These are phyloP conservation scores for Corythoichthys haematopterus DNA, from an alignment of 2,113 vertebrate genomes.

Conservation along the genomic window DNA sequence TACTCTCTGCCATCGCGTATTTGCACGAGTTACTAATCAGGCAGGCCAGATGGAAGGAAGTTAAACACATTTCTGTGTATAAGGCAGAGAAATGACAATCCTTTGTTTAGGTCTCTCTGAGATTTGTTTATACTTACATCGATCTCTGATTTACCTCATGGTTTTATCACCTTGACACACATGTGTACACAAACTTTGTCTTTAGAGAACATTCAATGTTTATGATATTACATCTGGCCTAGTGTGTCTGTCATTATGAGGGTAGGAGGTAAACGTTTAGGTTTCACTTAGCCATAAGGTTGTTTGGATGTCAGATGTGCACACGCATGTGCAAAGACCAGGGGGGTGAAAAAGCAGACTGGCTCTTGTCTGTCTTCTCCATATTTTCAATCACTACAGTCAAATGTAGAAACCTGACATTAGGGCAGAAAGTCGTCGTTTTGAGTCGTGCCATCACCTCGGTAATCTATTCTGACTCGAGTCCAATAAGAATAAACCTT, in stretches of 20 bases:
- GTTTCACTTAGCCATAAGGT: slow-evolving; percentile 31
- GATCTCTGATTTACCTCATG: slow-evolving; percentile 29
- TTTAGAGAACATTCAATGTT: slow-evolving; percentile 20
- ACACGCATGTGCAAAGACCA: slow-evolving; percentile 5
- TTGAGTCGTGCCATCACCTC: slow-evolving; percentile 40
- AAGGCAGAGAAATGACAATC: background rate
- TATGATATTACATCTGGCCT: slow-evolving; percentile 41
- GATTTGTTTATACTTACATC: slow-evolving; percentile 28
- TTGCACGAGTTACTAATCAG: slow-evolving; percentile 25
- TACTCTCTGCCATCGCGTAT: slow-evolving; percentile 19
- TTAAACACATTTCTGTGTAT: slow-evolving; percentile 15
- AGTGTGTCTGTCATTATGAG: slow-evolving; percentile 18
- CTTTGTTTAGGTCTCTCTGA: slow-evolving; percentile 23
- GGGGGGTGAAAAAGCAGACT: slow-evolving; percentile 11
- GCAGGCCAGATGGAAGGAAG: slow-evolving; percentile 9
- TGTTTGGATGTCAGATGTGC: slow-evolving; percentile 41
- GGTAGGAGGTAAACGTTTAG: slow-evolving; percentile 20
- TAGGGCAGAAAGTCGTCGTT: slow-evolving; percentile 61
- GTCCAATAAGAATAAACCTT: slow-evolving; percentile 74
- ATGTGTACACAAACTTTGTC: slow-evolving; percentile 5
- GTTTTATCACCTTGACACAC: slow-evolving; percentile 32
- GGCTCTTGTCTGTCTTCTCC: slow-evolving; percentile 18
- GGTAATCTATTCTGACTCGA: slow-evolving; percentile 47
- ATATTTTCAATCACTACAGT: slow-evolving; percentile 50
- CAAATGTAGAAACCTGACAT: slow-evolving; percentile 71